Evolutionary conservation across 1,140 invertebrate genomes (phyloP).

Genomic region (Plutomurus gul): DNA sequence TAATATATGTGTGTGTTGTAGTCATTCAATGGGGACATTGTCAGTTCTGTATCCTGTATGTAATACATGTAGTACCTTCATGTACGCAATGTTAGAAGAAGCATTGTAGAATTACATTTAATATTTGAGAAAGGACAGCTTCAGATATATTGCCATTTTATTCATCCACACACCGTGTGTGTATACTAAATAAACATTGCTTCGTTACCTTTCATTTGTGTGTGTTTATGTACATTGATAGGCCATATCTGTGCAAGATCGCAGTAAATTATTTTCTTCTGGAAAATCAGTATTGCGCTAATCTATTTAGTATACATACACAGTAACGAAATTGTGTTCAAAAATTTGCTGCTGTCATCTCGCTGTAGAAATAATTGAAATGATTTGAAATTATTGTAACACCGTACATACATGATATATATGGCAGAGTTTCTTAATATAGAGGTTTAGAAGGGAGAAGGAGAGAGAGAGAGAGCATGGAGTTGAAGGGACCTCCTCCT

Average conservation of each 20-base stretch:
- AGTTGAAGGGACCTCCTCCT: too few relatives aligned
- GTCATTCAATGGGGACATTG: too few relatives aligned
- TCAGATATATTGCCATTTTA: conserved; percentile 23
- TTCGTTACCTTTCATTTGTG: background rate
- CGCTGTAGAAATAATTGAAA: conserved; percentile 27
- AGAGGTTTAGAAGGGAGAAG: too few relatives aligned
- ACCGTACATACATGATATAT: too few relatives aligned
- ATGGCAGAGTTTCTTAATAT: too few relatives aligned
- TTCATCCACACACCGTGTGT: background rate
- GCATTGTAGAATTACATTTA: background rate
- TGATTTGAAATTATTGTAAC: conserved; percentile 7
- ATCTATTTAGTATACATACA: background rate
- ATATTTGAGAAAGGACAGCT: background rate
- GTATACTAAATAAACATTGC: background rate
- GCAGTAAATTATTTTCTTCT: too few relatives aligned
- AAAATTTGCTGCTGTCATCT: too few relatives aligned
- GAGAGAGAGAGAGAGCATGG: too few relatives aligned
- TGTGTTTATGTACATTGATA: background rate
- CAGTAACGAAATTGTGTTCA: background rate
- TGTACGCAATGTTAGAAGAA: background rate
- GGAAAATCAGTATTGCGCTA: background rate
- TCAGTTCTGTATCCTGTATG: background rate
- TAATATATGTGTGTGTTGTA: too few relatives aligned
- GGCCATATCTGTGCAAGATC: background rate
- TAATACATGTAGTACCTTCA: conserved; percentile 1